These are phyloP conservation scores for Chouioia cunea DNA, from an alignment of 2,888 invertebrate genomes.

Conservation along the genomic window DNA sequence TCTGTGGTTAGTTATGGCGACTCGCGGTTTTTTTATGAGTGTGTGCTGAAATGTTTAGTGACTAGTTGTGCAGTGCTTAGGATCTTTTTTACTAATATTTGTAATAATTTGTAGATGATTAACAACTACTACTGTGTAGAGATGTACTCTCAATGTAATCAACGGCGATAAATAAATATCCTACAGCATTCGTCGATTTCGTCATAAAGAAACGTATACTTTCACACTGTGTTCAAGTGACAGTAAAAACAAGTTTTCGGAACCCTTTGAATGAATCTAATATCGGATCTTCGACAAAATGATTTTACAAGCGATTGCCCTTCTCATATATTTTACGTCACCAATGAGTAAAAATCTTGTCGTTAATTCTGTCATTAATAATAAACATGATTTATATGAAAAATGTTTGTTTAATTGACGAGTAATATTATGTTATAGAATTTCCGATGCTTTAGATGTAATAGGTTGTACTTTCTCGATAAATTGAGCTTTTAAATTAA, in stretches of 20 bases:
- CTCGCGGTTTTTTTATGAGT: too few relatives aligned
- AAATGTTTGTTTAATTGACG: conserved; percentile 39
- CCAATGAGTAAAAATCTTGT: background rate
- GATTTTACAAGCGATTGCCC: conserved; percentile 38
- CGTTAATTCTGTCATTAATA: conserved; percentile 5
- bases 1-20: too few relatives aligned
- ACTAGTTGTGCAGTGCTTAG: too few relatives aligned
- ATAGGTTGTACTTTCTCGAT: conserved; percentile 19
- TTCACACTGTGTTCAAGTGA: background rate
- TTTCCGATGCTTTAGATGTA: conserved; percentile 10
- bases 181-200: too few relatives aligned
- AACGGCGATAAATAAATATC: too few relatives aligned
- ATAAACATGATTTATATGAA: conserved; percentile 37
- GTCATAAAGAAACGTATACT: too few relatives aligned
- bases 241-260: conserved; percentile 29
- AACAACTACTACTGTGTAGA: too few relatives aligned
- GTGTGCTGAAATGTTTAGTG: too few relatives aligned
- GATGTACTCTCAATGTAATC: too few relatives aligned
- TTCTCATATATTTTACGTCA: background rate
- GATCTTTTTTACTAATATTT: too few relatives aligned
- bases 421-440: conserved; percentile 37
- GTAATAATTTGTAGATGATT: too few relatives aligned
- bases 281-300: background rate
- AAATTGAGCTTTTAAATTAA: conserved; percentile 37
- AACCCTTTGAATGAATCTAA: conserved; percentile 28